Conservation (phyloP, 2,113 vertebrate genomes). For the Urocynchramus pylzowi region DNA sequence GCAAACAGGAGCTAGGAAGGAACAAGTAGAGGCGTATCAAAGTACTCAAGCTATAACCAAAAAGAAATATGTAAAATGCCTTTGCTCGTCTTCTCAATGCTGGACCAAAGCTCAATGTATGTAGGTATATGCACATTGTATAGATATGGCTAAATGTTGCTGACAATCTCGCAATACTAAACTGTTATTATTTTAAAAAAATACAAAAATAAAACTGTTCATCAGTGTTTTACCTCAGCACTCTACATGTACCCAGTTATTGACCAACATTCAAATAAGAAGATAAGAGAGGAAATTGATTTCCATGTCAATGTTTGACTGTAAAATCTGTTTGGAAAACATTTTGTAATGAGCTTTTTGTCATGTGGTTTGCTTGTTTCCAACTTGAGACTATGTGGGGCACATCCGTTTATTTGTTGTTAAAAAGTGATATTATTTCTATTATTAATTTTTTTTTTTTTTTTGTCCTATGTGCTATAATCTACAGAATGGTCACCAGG, state of each 20-base stretch:
- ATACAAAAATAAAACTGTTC: slow-evolving; percentile 76
- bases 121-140: slow-evolving; percentile 99
- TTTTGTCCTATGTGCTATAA: slow-evolving; percentile 74
- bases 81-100: slow-evolving; percentile 91
- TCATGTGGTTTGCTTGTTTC: slow-evolving; percentile 78
- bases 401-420: slow-evolving; percentile 80
- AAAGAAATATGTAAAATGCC: slow-evolving; percentile 85
- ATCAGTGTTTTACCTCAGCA: slow-evolving; percentile 91
- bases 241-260: slow-evolving; percentile 84
- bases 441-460: slow-evolving; percentile 29
- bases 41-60: slow-evolving; percentile 96
- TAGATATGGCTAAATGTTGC: slow-evolving; percentile 93
- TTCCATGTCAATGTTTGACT: slow-evolving; percentile 77
- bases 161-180: slow-evolving; percentile 97
- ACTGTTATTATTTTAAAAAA: slow-evolving; percentile 79
- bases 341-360: slow-evolving; percentile 84
- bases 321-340: slow-evolving; percentile 78
- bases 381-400: slow-evolving; percentile 76
- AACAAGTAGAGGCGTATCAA: slow-evolving; percentile 83
- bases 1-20: slow-evolving; percentile 73
- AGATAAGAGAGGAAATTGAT: slow-evolving; percentile 72
- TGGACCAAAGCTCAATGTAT: slow-evolving; percentile 98
- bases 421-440: slow-evolving; percentile 68
- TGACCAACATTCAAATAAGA: slow-evolving; percentile 71
- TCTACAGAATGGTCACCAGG: slow-evolving; percentile 81